Conservation (phyloP, 2,113 vertebrate species). For the Gnathonemus echidnorhynchus region DNA sequence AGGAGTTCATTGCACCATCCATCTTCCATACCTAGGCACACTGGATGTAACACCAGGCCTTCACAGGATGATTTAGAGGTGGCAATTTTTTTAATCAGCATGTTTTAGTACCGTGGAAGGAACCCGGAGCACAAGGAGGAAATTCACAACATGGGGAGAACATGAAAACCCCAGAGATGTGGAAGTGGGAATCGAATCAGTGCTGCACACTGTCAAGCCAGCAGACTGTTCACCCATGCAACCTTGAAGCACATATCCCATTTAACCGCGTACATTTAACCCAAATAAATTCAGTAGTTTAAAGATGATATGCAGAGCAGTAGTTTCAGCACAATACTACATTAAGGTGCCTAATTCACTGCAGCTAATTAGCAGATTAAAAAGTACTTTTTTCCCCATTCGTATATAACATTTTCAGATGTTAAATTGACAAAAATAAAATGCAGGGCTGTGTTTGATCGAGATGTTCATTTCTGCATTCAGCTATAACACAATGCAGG, state of each 20-base stretch:
- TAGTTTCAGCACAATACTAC: neutral
- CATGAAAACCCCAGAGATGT: neutral
- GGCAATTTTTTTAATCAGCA: neutral
- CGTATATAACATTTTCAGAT: neutral
- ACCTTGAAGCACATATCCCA: neutral
- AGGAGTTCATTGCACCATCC: neutral
- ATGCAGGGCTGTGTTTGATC: neutral
- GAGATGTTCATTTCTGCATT: neutral
- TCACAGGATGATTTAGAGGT: neutral
- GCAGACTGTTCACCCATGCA: neutral
- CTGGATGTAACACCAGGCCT: neutral
- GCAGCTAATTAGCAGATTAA: neutral
- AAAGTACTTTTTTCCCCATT: neutral
- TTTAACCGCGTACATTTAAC: neutral
- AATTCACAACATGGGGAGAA: neutral
- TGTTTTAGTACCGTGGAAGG: neutral
- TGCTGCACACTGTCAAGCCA: neutral
- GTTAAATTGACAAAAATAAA: neutral
- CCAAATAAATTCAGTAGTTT: neutral
- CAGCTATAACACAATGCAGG: neutral
- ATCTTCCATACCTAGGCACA: neutral
- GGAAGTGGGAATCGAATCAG: neutral
- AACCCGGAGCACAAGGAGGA: neutral
- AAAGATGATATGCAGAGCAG: neutral
- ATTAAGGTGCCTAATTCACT: neutral